Conservation (phyloP, 2,888 invertebrate species). For the Parnassius mnemosyne region DNA sequence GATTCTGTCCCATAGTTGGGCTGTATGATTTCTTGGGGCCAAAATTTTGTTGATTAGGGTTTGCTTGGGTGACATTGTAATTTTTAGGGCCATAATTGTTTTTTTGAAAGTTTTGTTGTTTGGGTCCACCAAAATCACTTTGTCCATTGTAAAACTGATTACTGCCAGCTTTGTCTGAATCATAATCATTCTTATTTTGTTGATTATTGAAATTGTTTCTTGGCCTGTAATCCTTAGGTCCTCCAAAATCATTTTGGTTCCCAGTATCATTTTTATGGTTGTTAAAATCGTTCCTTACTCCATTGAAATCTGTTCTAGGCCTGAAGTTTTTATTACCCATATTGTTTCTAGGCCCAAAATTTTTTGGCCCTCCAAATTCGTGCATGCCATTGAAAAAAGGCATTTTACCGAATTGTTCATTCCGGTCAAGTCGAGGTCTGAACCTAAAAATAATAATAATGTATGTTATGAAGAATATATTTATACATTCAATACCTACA, state of each 20-base stretch:
- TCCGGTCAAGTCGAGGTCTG: slow-evolving; percentile 83
- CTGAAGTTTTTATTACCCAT: slow-evolving; percentile 72
- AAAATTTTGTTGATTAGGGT: slow-evolving; percentile 55
- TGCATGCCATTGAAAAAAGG: slow-evolving; percentile 63
- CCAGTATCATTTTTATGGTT: slow-evolving; percentile 51
- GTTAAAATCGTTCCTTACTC: slow-evolving; percentile 68
- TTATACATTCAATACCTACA: too few relatives aligned
- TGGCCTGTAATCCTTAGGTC: slow-evolving; percentile 69
- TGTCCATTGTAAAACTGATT: slow-evolving; percentile 71
- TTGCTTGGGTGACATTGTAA: slow-evolving; percentile 57
- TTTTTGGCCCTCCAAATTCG: slow-evolving; percentile 77
- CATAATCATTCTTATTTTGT: slow-evolving; percentile 64
- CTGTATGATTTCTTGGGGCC: slow-evolving; percentile 63
- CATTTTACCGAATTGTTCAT: slow-evolving; percentile 83
- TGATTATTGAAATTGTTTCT: slow-evolving; percentile 69
- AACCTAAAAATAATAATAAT: slow-evolving; percentile 53
- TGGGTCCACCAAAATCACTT: slow-evolving; percentile 75
- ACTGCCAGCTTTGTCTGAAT: slow-evolving; percentile 58
- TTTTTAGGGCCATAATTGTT: slow-evolving; percentile 65
- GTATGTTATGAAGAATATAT: too few relatives aligned
- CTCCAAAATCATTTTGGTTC: slow-evolving; percentile 70
- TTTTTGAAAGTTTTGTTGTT: slow-evolving; percentile 63
- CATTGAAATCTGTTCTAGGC: slow-evolving; percentile 74
- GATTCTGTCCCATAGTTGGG: slow-evolving; percentile 49
- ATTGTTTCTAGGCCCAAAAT: slow-evolving; percentile 68